phyloP scores from a whole-genome alignment of 2,113 vertebrate genomes.

The Procavia capensis region DNA sequence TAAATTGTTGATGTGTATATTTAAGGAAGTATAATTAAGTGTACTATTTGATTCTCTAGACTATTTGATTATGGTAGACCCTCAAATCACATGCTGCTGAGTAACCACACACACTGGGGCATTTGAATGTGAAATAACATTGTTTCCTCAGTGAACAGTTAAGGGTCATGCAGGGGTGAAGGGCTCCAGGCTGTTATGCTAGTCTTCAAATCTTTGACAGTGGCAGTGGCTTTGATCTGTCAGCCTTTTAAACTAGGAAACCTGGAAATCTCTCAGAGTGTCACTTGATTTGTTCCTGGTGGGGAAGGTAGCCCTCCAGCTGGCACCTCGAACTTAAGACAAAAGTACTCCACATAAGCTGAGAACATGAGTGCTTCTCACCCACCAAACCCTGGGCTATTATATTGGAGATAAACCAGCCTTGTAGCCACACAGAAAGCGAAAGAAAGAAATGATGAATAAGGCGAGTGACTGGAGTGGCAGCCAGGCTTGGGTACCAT shows the following conservation, averaged over 20 bases:
- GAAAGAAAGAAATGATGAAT: slow-evolving; percentile 40
- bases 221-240: slow-evolving; percentile 73
- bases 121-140: slow-evolving; percentile 29
- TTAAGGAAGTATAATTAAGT: slow-evolving; percentile 23
- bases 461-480: background rate
- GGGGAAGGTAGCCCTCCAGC: slow-evolving; percentile 19
- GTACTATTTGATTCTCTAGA: slow-evolving; percentile 37
- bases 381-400: slow-evolving; percentile 28
- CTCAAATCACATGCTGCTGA: slow-evolving; percentile 41
- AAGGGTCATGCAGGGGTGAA: slow-evolving; percentile 46
- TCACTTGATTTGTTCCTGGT: slow-evolving; percentile 70
- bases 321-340: background rate
- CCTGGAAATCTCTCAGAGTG: slow-evolving; percentile 46
- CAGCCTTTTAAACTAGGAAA: slow-evolving; percentile 61
- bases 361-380: background rate
- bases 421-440: slow-evolving; percentile 15
- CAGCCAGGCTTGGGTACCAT: background rate
- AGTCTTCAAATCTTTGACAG: slow-evolving; percentile 65
- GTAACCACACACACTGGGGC: slow-evolving; percentile 37
- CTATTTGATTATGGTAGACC: slow-evolving; percentile 63
- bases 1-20: background rate
- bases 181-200: slow-evolving; percentile 68
- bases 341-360: background rate
- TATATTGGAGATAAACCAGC: slow-evolving; percentile 69
- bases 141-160: background rate